Evolutionary conservation across 2,888 invertebrate genomes (phyloP).

Genomic region (Synanthedon formicaeformis): DNA sequence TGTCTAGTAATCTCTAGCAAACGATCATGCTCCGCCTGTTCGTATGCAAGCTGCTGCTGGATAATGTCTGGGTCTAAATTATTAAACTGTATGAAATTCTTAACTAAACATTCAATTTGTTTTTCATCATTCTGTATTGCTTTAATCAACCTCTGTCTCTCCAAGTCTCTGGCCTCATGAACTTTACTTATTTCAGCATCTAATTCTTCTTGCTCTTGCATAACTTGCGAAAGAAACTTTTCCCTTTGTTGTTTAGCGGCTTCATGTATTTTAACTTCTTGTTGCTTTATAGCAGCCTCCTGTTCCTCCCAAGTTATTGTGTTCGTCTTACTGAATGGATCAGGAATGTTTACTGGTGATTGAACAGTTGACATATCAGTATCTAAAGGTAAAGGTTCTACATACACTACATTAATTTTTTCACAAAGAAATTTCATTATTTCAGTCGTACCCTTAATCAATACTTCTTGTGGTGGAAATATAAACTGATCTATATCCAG

Average conservation of each 20-base stretch:
- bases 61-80: constrained; percentile 71
- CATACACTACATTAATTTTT: constrained; percentile 60
- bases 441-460: constrained; percentile 69
- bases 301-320: constrained; percentile 70
- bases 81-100: constrained; percentile 73
- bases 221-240: constrained; percentile 65
- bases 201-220: constrained; percentile 74
- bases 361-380: constrained; percentile 31
- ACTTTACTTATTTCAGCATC: constrained; percentile 77
- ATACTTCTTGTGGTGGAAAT: constrained; percentile 75
- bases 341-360: constrained; percentile 34
- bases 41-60: constrained; percentile 74
- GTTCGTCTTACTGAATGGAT: constrained; percentile 40
- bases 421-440: constrained; percentile 75
- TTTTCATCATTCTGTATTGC: constrained; percentile 75
- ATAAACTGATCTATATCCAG: constrained; percentile 73
- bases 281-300: constrained; percentile 72
- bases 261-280: constrained; percentile 75
- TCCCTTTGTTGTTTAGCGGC: constrained; percentile 73
- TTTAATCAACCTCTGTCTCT: constrained; percentile 71
- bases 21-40: constrained; percentile 75
- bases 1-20: constrained; percentile 71
- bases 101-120: constrained; percentile 73
- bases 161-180: constrained; percentile 75
- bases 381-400: constrained; percentile 38